A percentile compares a stretch with the other conserved stretches of the same genome.
Conservation (phyloP, 2,797 vertebrate genomes). For the Pelochelys cantorii region DNA sequence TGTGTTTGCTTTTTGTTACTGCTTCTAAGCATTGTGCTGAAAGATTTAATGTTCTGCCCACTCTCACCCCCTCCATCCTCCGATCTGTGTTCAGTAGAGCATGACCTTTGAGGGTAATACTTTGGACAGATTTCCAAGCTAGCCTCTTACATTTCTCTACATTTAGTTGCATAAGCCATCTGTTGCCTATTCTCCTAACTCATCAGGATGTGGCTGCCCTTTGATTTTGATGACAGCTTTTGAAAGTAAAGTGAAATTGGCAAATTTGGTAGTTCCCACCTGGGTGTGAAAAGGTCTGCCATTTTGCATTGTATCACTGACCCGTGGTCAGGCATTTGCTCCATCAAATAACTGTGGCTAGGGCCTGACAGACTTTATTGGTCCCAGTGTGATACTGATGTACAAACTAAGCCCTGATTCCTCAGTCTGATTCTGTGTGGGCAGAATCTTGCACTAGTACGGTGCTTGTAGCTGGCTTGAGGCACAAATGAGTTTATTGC, state of each 20-base stretch:
- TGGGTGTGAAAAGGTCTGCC: slow-evolving; percentile 29
- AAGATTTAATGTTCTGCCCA: slow-evolving; percentile 22
- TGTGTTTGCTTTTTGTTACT: not conserved
- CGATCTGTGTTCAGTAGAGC: not conserved
- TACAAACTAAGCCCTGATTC: not conserved
- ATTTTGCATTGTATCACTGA: not conserved
- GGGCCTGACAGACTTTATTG: not conserved
- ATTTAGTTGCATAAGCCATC: slow-evolving; percentile 27
- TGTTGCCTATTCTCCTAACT: slow-evolving; percentile 44
- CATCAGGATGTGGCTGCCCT: slow-evolving; percentile 10
- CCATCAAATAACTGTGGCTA: not conserved
- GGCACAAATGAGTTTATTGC: not conserved
- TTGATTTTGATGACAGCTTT: not conserved
- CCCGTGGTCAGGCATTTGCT: not conserved
- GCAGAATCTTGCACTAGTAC: not conserved
- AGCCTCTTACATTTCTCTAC: slow-evolving; percentile 29
- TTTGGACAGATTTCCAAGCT: not conserved
- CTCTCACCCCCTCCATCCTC: not conserved
- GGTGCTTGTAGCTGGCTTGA: not conserved
- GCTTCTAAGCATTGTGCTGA: not conserved
- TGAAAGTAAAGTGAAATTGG: not conserved
- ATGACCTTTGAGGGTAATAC: slow-evolving; percentile 1
- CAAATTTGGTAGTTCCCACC: not conserved
- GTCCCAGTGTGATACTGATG: not conserved
- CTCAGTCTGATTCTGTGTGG: not conserved